These are phyloP conservation scores for Drymonia ruficornis DNA, from an alignment of 2,888 invertebrate genomes.

Conservation along the genomic window DNA sequence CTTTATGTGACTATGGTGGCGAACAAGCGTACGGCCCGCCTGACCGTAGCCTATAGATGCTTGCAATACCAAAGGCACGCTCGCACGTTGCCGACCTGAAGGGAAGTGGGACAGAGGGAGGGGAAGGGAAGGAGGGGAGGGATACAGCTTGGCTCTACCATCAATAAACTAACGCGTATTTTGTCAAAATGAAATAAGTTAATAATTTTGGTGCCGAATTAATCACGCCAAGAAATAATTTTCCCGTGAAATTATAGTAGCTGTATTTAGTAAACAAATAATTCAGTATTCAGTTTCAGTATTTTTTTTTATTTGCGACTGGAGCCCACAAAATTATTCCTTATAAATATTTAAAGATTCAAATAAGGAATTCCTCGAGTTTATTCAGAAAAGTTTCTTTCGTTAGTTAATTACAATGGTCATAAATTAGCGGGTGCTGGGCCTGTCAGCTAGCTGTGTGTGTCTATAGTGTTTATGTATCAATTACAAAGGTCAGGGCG, in stretches of 20 bases:
- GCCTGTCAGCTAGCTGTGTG: conserved; percentile 3
- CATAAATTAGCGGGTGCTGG: conserved; percentile 27
- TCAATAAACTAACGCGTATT: conserved; percentile 13
- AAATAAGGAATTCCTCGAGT: conserved; percentile 34
- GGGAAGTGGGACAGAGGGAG: too few relatives aligned
- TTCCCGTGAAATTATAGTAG: background rate
- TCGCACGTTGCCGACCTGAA: too few relatives aligned
- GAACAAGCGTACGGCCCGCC: too few relatives aligned
- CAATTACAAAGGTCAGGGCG: conserved; percentile 42
- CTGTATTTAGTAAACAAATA: conserved; percentile 28
- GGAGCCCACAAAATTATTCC: conserved; percentile 33
- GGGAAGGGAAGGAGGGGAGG: too few relatives aligned
- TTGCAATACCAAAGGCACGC: too few relatives aligned
- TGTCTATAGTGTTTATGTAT: conserved; percentile 16
- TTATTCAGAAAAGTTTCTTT: conserved; percentile 24
- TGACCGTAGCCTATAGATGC: too few relatives aligned
- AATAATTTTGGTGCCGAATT: background rate
- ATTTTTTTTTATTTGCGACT: conserved; percentile 28
- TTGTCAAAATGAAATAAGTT: background rate
- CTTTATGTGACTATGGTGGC: too few relatives aligned
- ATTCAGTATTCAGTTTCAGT: conserved; percentile 14
- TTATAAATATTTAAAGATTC: conserved; percentile 44
- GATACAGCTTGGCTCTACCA: too few relatives aligned
- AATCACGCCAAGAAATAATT: background rate
- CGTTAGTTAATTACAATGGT: conserved; percentile 29